Evolutionary conservation across 2,888 invertebrate genomes (phyloP).

Genomic region (Argyra leucocephala): DNA sequence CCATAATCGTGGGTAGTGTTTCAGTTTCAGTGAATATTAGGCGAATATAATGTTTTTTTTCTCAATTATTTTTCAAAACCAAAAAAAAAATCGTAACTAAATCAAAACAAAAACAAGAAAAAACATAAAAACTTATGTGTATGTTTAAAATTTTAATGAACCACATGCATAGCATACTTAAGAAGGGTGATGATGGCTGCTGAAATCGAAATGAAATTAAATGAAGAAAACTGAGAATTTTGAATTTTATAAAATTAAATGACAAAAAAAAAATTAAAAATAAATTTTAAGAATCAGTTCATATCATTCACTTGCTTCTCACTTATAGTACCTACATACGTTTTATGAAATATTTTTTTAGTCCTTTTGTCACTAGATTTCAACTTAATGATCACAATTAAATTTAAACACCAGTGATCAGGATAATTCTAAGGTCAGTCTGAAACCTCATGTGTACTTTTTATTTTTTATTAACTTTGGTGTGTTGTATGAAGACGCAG

Average conservation of each 20-base stretch:
- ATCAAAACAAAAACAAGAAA: not conserved
- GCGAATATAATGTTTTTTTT: conserved; percentile 12
- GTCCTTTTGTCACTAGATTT: no score
- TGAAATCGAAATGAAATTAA: not conserved
- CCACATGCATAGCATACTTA: conserved; percentile 21
- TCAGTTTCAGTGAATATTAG: not conserved
- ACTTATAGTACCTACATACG: no score
- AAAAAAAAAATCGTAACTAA: not conserved
- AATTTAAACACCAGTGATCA: no score
- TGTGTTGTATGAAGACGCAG: no score
- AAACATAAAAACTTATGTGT: conserved; percentile 16
- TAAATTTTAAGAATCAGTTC: no score
- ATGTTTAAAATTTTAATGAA: conserved; percentile 30
- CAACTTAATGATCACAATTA: no score
- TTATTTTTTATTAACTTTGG: no score
- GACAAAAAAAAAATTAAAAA: not conserved
- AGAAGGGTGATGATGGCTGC: not conserved
- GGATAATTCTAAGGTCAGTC: no score
- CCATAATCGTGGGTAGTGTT: conserved; percentile 21
- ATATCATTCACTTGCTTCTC: no score
- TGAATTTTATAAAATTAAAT: not conserved
- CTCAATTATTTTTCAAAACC: conserved; percentile 5
- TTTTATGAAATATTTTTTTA: no score
- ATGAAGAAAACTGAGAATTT: not conserved
- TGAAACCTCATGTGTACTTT: no score